Base-by-base conservation (phyloP, 2,888 invertebrate species). In the Rhagophthalmus giganteus region DNA sequence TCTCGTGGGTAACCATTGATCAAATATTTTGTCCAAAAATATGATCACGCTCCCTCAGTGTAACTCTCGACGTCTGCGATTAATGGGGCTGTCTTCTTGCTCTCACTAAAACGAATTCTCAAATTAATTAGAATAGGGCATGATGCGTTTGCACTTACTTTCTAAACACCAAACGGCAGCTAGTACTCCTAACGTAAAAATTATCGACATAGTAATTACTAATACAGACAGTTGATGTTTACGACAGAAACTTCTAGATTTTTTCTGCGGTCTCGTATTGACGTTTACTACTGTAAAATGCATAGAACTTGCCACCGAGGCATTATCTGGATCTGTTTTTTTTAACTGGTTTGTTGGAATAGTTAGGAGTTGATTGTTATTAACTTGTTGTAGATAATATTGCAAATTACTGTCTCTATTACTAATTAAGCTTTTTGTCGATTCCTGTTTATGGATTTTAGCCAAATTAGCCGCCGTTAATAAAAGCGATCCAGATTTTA, bases 201-300 rank as follows among this genome's bases (percentile, higher is more conserved):
- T 77, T 63, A 86, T 83, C 61, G 89, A 88, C 87, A 90, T 90
- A 39, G 88, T 86, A 70, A 88, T 80, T 58, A 91, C 88, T 57
- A 90, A 81, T 44, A 90, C 87, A 45, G 90, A 89, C 62, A 90
- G 82, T 75, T 90, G 89, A 67, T 90, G 87, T 60, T 85, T 83
- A 68, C 84, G 80, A 72, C 88, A 90, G 71, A 88, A 88, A 58
- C 80, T 81, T 66, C 85, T 84, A 55, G 78, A 79, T 54, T 81
- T 76, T 34, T 65, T 65, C 47, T 60, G 61, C 28, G 78, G 76
- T 68, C 83, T 81, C 38, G 73, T 71, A 55, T 81, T 80, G 65
- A 85, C 81, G 70, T 90, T 90, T 53, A 91, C 87, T 44, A 91
- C 88, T 7, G 91, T 91, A 72, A 91, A 91, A 74, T 91, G 90